Evolutionary conservation across 2,888 invertebrate genomes (phyloP).

Genomic region (Electrophaes corylata): DNA sequence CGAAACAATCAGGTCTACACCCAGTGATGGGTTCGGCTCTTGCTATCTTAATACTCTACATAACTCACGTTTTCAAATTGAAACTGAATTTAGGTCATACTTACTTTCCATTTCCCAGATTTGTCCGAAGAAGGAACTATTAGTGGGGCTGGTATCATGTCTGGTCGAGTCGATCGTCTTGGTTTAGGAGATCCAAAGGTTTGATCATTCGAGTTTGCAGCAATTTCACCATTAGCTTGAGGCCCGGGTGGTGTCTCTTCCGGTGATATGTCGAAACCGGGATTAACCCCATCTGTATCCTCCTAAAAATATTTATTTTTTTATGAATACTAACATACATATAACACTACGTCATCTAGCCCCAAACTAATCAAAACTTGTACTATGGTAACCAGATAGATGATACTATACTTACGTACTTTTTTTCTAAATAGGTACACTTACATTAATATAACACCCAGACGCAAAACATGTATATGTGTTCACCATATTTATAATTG

Average conservation of each 20-base stretch:
- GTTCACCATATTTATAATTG: too few relatives aligned
- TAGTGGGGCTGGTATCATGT: conserved; percentile 34
- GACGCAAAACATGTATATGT: too few relatives aligned
- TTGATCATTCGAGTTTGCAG: not conserved
- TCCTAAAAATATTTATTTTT: conserved; percentile 12
- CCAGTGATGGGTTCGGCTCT: not conserved
- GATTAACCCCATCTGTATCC: conserved; percentile 25
- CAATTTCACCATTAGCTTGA: not conserved
- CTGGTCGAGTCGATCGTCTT: conserved; percentile 32
- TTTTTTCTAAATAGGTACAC: too few relatives aligned
- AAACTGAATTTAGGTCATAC: too few relatives aligned
- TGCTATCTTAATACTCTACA: too few relatives aligned
- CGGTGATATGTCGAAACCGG: conserved; percentile 42
- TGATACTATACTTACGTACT: too few relatives aligned
- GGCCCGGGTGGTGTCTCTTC: conserved; percentile 30
- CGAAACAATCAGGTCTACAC: not conserved
- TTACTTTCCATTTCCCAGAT: conserved; percentile 33
- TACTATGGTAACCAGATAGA: too few relatives aligned
- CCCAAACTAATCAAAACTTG: too few relatives aligned
- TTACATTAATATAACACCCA: too few relatives aligned
- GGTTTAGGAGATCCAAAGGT: conserved; percentile 40
- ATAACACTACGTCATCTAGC: not conserved
- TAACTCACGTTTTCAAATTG: too few relatives aligned
- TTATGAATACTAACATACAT: too few relatives aligned
- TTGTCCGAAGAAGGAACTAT: conserved; percentile 35